These are phyloP conservation scores for Macrostomum lignano DNA, from an alignment of 1,140 invertebrate species.

Conservation along the genomic window DNA sequence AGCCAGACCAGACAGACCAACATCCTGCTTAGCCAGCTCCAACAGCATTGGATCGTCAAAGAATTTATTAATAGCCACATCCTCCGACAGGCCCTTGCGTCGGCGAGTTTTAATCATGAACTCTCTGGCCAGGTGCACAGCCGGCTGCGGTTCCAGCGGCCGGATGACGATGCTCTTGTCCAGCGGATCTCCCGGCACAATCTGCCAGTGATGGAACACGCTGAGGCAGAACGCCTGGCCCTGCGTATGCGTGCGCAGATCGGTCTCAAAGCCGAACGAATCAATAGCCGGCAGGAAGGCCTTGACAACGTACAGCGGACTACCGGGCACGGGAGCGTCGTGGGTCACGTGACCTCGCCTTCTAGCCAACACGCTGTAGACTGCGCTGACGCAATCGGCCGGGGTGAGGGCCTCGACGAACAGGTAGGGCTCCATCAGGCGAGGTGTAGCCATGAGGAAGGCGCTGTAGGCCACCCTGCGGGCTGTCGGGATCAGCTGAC, in stretches of 20 bases:
- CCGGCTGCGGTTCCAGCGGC: constrained; percentile 80
- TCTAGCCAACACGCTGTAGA: constrained; percentile 85
- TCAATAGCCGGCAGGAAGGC: constrained; percentile 97
- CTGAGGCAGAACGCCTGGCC: constrained; percentile 90
- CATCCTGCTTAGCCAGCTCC: constrained; percentile 77
- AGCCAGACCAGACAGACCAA: too few species aligned
- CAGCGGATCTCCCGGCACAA: constrained; percentile 86
- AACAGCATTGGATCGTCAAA: constrained; percentile 99
- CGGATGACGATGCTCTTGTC: constrained; percentile 87
- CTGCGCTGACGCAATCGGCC: constrained; percentile 95
- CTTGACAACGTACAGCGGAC: constrained; percentile 87
- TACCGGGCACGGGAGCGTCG: constrained; percentile 91
- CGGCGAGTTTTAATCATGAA: constrained; percentile 97
- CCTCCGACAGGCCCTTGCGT: constrained; percentile 77
- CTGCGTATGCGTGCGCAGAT: constrained; percentile 82
- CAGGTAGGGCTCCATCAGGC: constrained; percentile 96
- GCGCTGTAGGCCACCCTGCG: constrained; percentile 88
- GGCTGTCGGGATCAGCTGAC: constrained; percentile 93
- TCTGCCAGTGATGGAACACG: constrained; percentile 98
- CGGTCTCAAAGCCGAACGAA: constrained; percentile 96
- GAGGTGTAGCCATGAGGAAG: constrained; percentile 70
- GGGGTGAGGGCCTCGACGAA: constrained; percentile 95
- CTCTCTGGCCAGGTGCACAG: constrained; percentile 80
- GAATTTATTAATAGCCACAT: constrained; percentile 99
- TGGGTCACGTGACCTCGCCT: constrained; percentile 82